phyloP scores from a whole-genome alignment of 1,140 invertebrate genomes.

The Apis florea region DNA sequence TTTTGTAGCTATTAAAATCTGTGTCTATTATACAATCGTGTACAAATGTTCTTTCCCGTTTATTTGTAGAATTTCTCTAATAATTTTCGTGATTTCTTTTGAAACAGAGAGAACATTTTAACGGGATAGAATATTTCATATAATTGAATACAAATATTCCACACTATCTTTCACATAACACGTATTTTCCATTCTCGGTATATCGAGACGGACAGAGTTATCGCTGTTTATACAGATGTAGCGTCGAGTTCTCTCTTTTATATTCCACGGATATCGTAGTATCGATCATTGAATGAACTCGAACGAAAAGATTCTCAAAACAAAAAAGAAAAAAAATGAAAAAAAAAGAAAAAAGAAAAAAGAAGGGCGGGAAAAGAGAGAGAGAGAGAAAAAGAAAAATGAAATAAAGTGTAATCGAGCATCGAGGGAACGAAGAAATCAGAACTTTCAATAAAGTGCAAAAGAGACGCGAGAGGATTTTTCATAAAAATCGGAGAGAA shows the following conservation, averaged over 20 bases:
- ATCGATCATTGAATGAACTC: not conserved
- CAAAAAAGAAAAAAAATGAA: not conserved
- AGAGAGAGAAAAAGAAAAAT: too few species aligned
- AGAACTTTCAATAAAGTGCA: slow-evolving; percentile 17
- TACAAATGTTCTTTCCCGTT: not conserved
- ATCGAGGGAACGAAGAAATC: not conserved
- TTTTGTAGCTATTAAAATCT: too few species aligned
- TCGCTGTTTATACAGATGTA: not conserved
- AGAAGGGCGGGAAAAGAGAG: fast-evolving
- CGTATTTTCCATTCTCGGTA: not conserved
- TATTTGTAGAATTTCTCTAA: not conserved
- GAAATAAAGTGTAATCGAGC: not conserved
- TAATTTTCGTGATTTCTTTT: not conserved
- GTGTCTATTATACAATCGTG: not conserved
- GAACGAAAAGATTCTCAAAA: not conserved
- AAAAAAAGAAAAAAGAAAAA: too few species aligned
- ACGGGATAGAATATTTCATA: not conserved
- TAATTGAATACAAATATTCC: not conserved
- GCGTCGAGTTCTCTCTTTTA: not conserved
- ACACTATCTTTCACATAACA: not conserved
- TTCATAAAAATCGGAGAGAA: not conserved
- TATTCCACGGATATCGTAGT: not conserved
- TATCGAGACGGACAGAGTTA: not conserved
- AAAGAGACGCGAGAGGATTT: slow-evolving; percentile 1
- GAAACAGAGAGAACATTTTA: not conserved